phyloP scores from a whole-genome alignment of 2,888 invertebrate species.

The Cheilosia vernalis region DNA sequence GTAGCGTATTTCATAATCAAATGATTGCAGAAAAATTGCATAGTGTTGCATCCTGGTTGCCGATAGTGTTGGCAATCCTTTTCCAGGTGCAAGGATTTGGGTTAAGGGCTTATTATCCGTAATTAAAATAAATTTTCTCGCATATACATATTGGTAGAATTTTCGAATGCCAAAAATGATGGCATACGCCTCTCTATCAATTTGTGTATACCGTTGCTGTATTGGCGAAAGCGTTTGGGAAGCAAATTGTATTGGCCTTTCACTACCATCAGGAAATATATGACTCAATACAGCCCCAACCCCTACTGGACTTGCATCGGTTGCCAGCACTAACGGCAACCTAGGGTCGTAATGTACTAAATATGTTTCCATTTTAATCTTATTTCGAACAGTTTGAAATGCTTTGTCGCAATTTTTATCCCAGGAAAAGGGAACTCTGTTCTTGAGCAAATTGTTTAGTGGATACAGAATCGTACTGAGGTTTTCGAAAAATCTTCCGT shows the following conservation, averaged over 20 bases:
- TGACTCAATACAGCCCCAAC: slow-evolving; percentile 76
- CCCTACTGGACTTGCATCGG: slow-evolving; percentile 76
- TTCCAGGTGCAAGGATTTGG: slow-evolving; percentile 67
- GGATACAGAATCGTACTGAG: slow-evolving; percentile 76
- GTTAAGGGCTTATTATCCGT: slow-evolving; percentile 76
- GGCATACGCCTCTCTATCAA: slow-evolving; percentile 78
- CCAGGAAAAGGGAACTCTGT: slow-evolving; percentile 76
- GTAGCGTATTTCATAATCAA: slow-evolving; percentile 17
- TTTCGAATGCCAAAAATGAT: slow-evolving; percentile 80
- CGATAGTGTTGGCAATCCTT: slow-evolving; percentile 55
- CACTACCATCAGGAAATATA: slow-evolving; percentile 73
- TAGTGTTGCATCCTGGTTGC: slow-evolving; percentile 3
- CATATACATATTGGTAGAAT: slow-evolving; percentile 82
- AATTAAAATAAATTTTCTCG: slow-evolving; percentile 76
- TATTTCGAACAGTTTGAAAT: slow-evolving; percentile 75
- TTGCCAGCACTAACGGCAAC: slow-evolving; percentile 76
- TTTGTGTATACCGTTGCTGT: slow-evolving; percentile 53
- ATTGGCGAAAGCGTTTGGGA: slow-evolving; percentile 76
- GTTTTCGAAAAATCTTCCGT: slow-evolving; percentile 78
- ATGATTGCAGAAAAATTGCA: slow-evolving; percentile 7
- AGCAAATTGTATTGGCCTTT: slow-evolving; percentile 80
- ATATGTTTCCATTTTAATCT: slow-evolving; percentile 65
- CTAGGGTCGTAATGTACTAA: slow-evolving; percentile 77
- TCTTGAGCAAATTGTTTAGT: slow-evolving; percentile 76
- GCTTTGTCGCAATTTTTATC: slow-evolving; percentile 70